Base-by-base conservation (phyloP, 2,888 invertebrate genomes). In the Aleiodes leptofemur region DNA sequence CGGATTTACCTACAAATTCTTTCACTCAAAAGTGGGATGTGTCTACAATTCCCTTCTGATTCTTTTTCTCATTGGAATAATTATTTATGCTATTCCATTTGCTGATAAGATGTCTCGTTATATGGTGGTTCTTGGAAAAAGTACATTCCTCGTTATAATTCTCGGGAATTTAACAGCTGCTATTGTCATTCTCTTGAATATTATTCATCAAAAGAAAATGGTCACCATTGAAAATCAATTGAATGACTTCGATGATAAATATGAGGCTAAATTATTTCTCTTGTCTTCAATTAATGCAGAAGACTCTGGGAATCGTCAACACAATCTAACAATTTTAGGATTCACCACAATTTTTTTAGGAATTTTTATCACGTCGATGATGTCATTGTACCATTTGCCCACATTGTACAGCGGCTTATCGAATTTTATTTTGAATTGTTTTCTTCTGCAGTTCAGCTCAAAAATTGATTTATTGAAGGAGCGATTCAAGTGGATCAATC, bases 191-290 rank as follows among this genome's bases (percentile, higher is more conserved):
- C 6, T 64, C 34, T 43, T 43, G 14, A 43, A 64, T 43, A 64
- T 43, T 43, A 14, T 48, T 11, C 9, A 16, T 64, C 64, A 64
- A 48, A 8, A 48, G 2, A 43, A 48, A 23, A 43, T 9, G 3
- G 13, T 64, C 23, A 14, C 0, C 14, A 64, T 64, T 13, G 43
- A 14, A 9, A 43, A n/a, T 48, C 9, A 43, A 11, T 38, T 64
- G 9, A 64, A 43, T 23, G 23, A 48, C 5, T 64, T 64, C 8
- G 64, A 64, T 48, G 43, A 64, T n/a, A 14, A 48, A 48, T 64
- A 43, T 11, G 43, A 11, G 8, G 11, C 13, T 9, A 23, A 48
- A 64, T 48, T 64, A 11, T 4, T 14, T 13, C 38, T 14, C 6
- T 4, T 13, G 9, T 34, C 9, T 16, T 3, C 11, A 4, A 11